Evolutionary conservation across 2,797 vertebrate species (phyloP).

Genomic region (Cygnus olor): DNA sequence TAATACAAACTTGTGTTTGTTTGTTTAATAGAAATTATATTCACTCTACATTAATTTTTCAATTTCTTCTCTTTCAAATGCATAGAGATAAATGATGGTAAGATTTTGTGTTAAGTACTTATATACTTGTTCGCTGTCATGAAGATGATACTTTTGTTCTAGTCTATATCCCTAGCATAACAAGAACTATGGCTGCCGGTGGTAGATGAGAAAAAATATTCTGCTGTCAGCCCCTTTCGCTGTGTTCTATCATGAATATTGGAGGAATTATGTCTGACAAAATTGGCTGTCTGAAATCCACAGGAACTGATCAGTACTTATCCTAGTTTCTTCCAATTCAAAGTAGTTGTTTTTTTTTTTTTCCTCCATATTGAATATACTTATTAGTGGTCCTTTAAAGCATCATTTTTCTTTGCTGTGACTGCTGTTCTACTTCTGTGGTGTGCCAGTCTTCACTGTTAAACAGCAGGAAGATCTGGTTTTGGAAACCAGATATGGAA

Average conservation of each 20-base stretch:
- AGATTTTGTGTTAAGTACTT: neutral
- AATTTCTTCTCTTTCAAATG: neutral
- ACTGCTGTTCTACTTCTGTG: neutral
- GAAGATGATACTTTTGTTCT: neutral
- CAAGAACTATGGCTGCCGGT: neutral
- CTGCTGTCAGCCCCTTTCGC: neutral
- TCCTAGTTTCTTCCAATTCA: neutral
- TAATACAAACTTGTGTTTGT: neutral
- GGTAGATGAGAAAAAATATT: neutral
- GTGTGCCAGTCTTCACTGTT: conserved; percentile 8
- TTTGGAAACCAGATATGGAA: no score
- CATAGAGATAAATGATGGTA: neutral
- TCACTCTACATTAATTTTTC: neutral
- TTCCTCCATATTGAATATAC: neutral
- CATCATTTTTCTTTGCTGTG: neutral
- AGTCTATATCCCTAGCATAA: neutral
- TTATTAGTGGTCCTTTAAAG: neutral
- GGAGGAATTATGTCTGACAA: neutral
- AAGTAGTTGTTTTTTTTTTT: neutral
- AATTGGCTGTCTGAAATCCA: neutral
- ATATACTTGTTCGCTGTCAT: no score
- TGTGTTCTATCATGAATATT: neutral
- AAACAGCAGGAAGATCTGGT: neutral
- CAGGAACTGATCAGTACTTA: neutral
- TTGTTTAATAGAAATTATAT: neutral